Evolutionary conservation across 2,797 vertebrate genomes (phyloP).

Genomic region (Petrocephalus sullivani): DNA sequence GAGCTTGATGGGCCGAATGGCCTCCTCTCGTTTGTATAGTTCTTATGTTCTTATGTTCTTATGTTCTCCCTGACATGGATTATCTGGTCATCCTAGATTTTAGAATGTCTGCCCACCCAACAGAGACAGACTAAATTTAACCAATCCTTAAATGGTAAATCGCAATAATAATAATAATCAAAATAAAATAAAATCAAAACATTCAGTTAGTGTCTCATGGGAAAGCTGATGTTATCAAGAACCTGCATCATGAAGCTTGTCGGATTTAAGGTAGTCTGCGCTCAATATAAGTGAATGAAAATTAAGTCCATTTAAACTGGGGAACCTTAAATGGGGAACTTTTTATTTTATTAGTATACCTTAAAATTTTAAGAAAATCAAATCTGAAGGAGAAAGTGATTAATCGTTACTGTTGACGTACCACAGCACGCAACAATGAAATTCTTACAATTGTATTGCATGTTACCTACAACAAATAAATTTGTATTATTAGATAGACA

Average conservation of each 20-base stretch:
- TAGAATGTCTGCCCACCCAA: background rate
- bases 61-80: background rate
- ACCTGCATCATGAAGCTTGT: background rate
- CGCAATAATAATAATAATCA: background rate
- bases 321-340: background rate
- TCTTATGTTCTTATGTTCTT: background rate
- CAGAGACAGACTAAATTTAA: background rate
- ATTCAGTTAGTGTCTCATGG: background rate
- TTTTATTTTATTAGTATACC: too few species aligned
- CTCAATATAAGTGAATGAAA: background rate
- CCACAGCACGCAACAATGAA: too few species aligned
- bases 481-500: background rate
- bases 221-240: background rate
- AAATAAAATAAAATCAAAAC: background rate
- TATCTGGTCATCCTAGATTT: background rate
- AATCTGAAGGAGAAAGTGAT: too few species aligned
- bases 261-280: background rate
- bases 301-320: background rate
- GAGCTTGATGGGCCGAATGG: background rate
- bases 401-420: too few species aligned
- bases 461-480: background rate
- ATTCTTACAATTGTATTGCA: background rate
- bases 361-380: too few species aligned
- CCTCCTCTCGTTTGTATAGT: background rate
- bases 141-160: background rate